A percentile compares a stretch with the other conserved stretches of the same genome.
These are phyloP conservation scores for Danio aesculapii DNA, from an alignment of 2,797 vertebrate species.

Conservation along the genomic window DNA sequence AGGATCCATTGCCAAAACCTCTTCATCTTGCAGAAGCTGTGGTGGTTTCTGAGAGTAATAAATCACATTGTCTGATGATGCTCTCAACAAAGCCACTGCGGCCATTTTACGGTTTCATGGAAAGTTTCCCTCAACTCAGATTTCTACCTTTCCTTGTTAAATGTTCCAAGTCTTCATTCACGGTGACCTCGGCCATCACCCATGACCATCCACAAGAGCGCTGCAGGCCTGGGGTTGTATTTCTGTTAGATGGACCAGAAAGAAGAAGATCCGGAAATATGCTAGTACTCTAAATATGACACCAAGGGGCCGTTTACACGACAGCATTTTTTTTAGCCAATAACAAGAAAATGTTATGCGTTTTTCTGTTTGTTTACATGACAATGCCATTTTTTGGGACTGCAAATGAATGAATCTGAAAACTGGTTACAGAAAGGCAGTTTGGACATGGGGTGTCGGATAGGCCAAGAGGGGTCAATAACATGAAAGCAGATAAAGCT, in stretches of 20 bases:
- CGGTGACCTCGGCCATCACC: constrained; percentile 1
- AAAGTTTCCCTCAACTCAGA: constrained; percentile 5
- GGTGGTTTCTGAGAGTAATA: constrained; percentile 22
- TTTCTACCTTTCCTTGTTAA: constrained; percentile 21
- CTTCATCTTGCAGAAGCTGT: constrained; percentile 35
- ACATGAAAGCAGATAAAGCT: no score
- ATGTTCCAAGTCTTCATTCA: constrained; percentile 1
- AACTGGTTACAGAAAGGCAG: no score
- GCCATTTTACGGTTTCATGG: background rate
- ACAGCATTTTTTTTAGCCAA: no score
- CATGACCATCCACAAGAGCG: background rate
- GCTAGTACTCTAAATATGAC: background rate
- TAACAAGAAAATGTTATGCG: no score
- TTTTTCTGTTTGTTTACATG: no score
- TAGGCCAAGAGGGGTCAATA: no score
- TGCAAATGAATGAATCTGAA: no score
- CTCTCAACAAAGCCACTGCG: background rate
- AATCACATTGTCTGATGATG: constrained; percentile 21
- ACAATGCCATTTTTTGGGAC: no score
- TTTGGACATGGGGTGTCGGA: no score
- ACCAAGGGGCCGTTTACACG: background rate
- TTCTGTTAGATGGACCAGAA: constrained; percentile 6
- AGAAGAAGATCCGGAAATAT: background rate
- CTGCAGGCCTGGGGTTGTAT: background rate
- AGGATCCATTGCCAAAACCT: constrained; percentile 44